Evolutionary conservation across 2,888 invertebrate species (phyloP).

Genomic region (Drosophila antonietae): DNA sequence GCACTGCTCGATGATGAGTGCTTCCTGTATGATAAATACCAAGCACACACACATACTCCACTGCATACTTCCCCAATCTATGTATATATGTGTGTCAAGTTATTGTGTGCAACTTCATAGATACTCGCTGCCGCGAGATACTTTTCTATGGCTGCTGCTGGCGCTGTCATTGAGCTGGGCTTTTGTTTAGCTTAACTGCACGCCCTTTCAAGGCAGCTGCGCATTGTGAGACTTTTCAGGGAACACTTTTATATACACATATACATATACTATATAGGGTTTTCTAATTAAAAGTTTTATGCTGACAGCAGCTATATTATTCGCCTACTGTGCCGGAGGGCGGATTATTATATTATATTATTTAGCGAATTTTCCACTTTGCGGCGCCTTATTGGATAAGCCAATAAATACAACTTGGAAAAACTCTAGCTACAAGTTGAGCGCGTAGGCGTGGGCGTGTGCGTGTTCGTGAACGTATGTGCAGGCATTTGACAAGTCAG

Average conservation of each 20-base stretch:
- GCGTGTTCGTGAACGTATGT: constrained; percentile 5
- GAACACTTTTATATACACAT: constrained; percentile 29
- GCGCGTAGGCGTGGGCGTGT: background rate
- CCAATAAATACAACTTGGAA: constrained; percentile 34
- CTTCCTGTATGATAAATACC: constrained; percentile 60
- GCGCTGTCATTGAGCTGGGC: constrained; percentile 54
- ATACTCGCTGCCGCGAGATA: constrained; percentile 51
- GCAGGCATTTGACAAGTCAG: constrained; percentile 14
- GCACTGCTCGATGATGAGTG: constrained; percentile 58
- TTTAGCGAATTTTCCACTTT: constrained; percentile 52
- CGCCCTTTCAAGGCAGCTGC: constrained; percentile 38
- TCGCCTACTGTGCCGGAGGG: constrained; percentile 28
- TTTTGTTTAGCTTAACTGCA: constrained; percentile 51
- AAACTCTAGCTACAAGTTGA: constrained; percentile 26
- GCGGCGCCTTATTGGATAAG: constrained; percentile 41
- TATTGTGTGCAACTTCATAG: constrained; percentile 68
- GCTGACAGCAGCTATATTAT: constrained; percentile 31
- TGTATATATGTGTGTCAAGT: constrained; percentile 64
- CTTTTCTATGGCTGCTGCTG: constrained; percentile 55
- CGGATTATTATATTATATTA: constrained; percentile 38
- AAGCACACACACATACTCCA: background rate
- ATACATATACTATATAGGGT: constrained; percentile 13
- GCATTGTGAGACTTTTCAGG: constrained; percentile 39
- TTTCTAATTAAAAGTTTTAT: constrained; percentile 71
- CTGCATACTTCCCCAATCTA: background rate